Evolutionary conservation across 1,140 invertebrate genomes (phyloP).

Genomic region (Meloidogyne floridensis): DNA sequence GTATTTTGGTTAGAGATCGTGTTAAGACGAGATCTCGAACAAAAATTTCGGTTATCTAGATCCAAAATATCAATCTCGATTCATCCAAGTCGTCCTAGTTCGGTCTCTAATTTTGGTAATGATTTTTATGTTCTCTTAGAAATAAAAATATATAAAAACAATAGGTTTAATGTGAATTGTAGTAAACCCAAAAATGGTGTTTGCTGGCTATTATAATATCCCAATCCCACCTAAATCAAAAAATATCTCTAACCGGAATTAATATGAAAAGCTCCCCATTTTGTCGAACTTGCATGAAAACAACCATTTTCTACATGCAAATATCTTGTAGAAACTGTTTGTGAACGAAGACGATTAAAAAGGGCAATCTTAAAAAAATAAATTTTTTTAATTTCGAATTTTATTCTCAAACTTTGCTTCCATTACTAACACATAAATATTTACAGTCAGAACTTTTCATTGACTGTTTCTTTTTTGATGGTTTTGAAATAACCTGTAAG

Average conservation of each 20-base stretch:
- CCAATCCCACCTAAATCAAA: too few species aligned
- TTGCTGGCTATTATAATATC: too few species aligned
- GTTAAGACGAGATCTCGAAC: too few species aligned
- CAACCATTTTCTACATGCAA: constrained; percentile 98
- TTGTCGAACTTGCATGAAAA: constrained; percentile 97
- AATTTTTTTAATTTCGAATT: not conserved
- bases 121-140: too few species aligned
- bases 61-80: too few species aligned
- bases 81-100: too few species aligned
- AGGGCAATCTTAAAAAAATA: constrained; percentile 73
- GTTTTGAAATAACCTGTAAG: constrained; percentile 87
- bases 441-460: constrained; percentile 93
- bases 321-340: constrained; percentile 97
- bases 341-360: constrained; percentile 94
- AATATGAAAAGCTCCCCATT: constrained; percentile 99
- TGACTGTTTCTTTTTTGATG: constrained; percentile 99
- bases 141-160: too few species aligned
- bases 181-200: too few species aligned
- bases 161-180: too few species aligned
- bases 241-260: constrained; percentile 75
- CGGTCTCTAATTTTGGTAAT: too few species aligned
- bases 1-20: too few species aligned
- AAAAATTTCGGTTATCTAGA: too few species aligned
- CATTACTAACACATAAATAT: constrained; percentile 91
- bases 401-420: constrained; percentile 80